A percentile compares a stretch with the other conserved stretches of the same genome.
Evolutionary conservation across 2,113 vertebrate species (phyloP).

Genomic region (Dromiciops gliroides): DNA sequence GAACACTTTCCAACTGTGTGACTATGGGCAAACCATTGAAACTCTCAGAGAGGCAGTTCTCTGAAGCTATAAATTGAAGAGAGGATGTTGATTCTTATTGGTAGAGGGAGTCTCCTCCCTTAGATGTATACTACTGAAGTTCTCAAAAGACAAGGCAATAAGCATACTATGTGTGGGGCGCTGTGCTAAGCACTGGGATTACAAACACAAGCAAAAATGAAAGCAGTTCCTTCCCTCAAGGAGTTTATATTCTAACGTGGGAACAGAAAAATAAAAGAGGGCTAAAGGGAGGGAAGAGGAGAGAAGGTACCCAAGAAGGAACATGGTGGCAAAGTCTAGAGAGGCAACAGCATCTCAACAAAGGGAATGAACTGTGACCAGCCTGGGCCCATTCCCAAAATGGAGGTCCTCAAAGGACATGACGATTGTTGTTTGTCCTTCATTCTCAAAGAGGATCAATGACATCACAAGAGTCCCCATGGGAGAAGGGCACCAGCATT

Average conservation of each 20-base stretch:
- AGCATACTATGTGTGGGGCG: neutral
- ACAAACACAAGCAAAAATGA: neutral
- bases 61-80: neutral
- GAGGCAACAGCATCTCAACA: neutral
- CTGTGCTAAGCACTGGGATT: neutral
- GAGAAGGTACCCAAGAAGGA: neutral
- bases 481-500: neutral
- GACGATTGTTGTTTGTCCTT: too few relatives aligned
- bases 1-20: too few relatives aligned
- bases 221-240: neutral
- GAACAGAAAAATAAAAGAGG: neutral
- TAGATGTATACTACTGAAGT: neutral
- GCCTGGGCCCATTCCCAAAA: neutral
- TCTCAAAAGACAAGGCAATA: neutral
- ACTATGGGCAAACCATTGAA: too few relatives aligned
- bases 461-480: neutral
- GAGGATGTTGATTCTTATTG: neutral
- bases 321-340: neutral
- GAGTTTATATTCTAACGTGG: neutral
- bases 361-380: neutral
- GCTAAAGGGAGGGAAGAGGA: neutral
- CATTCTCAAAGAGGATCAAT: too few relatives aligned
- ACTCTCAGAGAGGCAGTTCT: neutral
- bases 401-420: neutral
- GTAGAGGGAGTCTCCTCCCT: neutral